These are phyloP conservation scores for Xestia ashworthii DNA, from an alignment of 2,888 invertebrate species.

Conservation along the genomic window DNA sequence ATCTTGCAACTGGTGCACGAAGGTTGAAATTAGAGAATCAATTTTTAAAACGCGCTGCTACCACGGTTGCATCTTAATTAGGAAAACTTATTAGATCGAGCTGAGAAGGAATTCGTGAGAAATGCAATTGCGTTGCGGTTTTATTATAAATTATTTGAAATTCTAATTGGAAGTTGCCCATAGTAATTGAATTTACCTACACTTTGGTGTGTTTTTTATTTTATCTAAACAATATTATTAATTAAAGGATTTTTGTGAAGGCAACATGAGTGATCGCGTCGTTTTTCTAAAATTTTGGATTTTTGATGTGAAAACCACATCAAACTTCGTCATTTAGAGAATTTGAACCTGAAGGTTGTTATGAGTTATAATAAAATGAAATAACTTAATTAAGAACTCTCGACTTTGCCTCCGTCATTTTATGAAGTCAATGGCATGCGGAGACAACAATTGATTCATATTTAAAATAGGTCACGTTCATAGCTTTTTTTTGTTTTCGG, in stretches of 20 bases:
- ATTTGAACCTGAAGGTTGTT: too few species aligned
- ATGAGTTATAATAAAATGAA: too few species aligned
- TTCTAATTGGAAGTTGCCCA: conserved; percentile 18
- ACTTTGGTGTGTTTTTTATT: not conserved
- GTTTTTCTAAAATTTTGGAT: too few species aligned
- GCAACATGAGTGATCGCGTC: too few species aligned
- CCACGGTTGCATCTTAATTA: conserved; percentile 54
- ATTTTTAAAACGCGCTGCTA: conserved; percentile 18
- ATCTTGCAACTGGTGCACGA: conserved; percentile 20
- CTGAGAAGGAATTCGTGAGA: conserved; percentile 39
- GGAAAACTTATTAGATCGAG: conserved; percentile 51
- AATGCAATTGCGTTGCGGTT: conserved; percentile 38
- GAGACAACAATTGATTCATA: not conserved
- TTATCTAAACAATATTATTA: not conserved
- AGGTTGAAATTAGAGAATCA: conserved; percentile 29
- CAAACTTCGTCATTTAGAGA: too few species aligned
- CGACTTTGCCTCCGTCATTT: not conserved
- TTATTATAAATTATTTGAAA: conserved; percentile 37
- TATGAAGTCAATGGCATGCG: not conserved
- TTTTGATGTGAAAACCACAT: too few species aligned
- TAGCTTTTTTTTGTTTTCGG: too few species aligned
- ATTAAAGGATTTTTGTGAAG: too few species aligned
- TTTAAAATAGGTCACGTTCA: not conserved
- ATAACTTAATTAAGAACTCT: too few species aligned
- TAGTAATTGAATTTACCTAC: conserved; percentile 13